phyloP scores from a whole-genome alignment of 2,797 vertebrate species.

The Syngnathus acus region DNA sequence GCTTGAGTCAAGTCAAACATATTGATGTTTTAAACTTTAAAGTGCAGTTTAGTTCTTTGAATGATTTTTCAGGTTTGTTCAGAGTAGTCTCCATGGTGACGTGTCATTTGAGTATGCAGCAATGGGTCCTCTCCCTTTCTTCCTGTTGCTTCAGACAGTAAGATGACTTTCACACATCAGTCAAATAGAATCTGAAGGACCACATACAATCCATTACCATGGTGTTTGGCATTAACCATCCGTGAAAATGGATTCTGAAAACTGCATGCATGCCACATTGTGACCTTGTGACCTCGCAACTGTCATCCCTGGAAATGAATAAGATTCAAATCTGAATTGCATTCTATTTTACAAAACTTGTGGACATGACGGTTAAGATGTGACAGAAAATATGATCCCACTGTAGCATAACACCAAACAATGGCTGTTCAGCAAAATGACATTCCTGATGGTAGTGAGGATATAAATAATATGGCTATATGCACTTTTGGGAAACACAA shows the following conservation, averaged over 20 bases:
- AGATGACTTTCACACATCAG: neutral
- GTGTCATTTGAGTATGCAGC: neutral
- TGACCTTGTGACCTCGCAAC: neutral
- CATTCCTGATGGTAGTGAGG: neutral
- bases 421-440: neutral
- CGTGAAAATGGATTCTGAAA: conserved; percentile 5
- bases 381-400: neutral
- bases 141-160: neutral
- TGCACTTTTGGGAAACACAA: neutral
- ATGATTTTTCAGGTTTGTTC: neutral
- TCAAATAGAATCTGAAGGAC: neutral
- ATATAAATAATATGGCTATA: neutral
- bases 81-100: neutral
- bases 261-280: neutral
- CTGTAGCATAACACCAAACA: neutral
- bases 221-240: neutral
- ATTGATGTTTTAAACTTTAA: neutral
- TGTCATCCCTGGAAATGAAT: neutral
- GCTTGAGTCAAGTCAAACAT: neutral
- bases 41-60: neutral
- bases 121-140: neutral
- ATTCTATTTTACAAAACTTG: neutral
- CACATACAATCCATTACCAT: conserved; percentile 2
- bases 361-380: neutral
- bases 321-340: neutral